Percentiles rank a stretch among this genome's conserved stretches.
Conservation (phyloP, 2,113 vertebrate genomes). For the Calidris pygmaea region DNA sequence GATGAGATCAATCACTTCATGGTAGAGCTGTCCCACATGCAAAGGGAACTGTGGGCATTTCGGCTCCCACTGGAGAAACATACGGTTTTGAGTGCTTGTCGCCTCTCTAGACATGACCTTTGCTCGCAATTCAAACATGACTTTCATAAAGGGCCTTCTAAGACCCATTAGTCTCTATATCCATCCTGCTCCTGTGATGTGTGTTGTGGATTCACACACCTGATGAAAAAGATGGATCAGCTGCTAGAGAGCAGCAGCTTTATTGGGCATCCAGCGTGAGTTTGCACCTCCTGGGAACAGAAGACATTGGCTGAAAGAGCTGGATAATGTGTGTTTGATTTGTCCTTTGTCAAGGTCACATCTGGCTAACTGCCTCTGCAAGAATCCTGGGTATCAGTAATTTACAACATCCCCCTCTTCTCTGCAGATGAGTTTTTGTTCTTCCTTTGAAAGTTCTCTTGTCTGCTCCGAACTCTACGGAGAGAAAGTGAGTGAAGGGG, state of each 20-base stretch:
- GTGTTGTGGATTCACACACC: neutral
- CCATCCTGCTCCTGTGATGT: neutral
- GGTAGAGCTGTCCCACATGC: neutral
- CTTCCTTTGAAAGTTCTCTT: conserved; percentile 44
- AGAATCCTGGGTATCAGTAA: conserved; percentile 15
- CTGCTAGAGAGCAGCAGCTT: conserved; percentile 11
- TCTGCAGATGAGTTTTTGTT: neutral
- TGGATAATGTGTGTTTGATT: conserved; percentile 4
- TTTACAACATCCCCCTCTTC: conserved; percentile 11
- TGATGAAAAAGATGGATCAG: conserved; percentile 31
- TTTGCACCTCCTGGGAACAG: neutral
- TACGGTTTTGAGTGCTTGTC: neutral
- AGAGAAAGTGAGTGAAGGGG: conserved; percentile 63
- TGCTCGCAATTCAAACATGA: neutral
- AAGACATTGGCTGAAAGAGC: neutral
- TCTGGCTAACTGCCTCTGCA: neutral
- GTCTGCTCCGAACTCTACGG: neutral
- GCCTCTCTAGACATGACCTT: neutral
- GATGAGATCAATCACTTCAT: neutral
- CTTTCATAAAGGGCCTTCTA: neutral
- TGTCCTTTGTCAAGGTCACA: conserved; percentile 29
- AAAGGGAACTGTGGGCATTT: neutral
- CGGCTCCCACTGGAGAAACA: neutral
- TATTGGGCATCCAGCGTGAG: neutral
- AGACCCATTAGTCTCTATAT: neutral